Conservation (phyloP, 1,140 invertebrate species). For the Colletes gigas region DNA sequence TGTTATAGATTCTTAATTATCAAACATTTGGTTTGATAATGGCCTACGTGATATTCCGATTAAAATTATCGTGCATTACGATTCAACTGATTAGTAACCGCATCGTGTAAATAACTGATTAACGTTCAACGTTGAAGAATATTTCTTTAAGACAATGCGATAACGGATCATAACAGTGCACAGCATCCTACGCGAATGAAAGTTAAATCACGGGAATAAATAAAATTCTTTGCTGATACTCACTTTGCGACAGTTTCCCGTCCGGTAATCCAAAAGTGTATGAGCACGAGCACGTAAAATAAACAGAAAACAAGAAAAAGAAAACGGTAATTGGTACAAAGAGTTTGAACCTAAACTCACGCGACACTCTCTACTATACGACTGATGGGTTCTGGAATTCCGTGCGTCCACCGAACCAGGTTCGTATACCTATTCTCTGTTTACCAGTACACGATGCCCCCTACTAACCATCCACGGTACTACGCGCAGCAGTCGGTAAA, state of each 20-base stretch:
- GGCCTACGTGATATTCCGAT: neutral
- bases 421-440: neutral
- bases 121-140: neutral
- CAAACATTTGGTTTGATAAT: neutral
- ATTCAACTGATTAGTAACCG: neutral
- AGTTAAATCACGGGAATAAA: neutral
- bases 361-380: neutral
- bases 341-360: neutral
- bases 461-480: neutral
- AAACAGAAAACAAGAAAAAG: neutral
- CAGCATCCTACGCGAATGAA: slow-evolving; percentile 15
- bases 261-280: neutral
- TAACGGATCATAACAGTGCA: neutral
- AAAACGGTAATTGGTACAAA: neutral
- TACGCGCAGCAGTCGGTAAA: neutral
- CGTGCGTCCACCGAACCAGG: neutral
- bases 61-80: neutral
- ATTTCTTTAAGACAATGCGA: neutral
- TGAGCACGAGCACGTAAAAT: neutral
- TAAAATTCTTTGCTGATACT: neutral
- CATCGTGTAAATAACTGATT: neutral
- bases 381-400: slow-evolving; percentile 5
- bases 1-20: too few species aligned
- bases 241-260: neutral
- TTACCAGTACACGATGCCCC: neutral